Base-by-base conservation (phyloP, 1,140 invertebrate species). In the Theocolax elegans region DNA sequence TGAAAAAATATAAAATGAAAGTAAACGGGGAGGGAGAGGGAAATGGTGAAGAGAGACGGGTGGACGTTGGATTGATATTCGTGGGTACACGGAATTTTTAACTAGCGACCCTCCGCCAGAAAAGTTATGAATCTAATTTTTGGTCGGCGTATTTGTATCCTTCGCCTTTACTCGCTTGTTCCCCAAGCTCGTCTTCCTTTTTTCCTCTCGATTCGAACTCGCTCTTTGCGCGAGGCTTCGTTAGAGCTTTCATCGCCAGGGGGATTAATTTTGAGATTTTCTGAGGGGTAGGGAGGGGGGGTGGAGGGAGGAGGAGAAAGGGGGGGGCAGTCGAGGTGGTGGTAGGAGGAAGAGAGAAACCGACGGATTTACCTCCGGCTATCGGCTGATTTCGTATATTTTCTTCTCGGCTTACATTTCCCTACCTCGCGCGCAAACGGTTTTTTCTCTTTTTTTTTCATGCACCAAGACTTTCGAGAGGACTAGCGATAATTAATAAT, bases 71-170 rank as follows among this genome's bases (percentile, higher is more conserved):
- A 80, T 81, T 80, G 79, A 82, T 83, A 83, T 81, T 81, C 80
- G 79, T 72, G 76, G 71, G 81, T 76, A 79, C 75, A 80, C 77
- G 77, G 82, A 83, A 85, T 85, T 85, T 85, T 84, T 83, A 83
- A 83, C 81, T 79, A 82, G 79, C 81, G 13, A 35, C 31, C 10
- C 31, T 48, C 29, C 27, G 10, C 15, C 80, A 78, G 80, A 81
- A 83, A 84, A 85, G 81, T 85, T 84, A 83, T 82, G 80, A 85
- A 85, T 85, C 83, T 82, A 84, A 85, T 85, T 85, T 84, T 80
- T 46, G 17, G 56, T 13, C n/a, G 10, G 71, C 76, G 79, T 79
- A 79, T 82, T 82, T 78, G 78, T 79, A 80, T 81, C 76, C 76
- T 76, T 67, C 69, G 73, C 74, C 51, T 67, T 58, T 31, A 56